Conservation (phyloP, 2,797 vertebrate species). For the Cirrhinus mrigala region DNA sequence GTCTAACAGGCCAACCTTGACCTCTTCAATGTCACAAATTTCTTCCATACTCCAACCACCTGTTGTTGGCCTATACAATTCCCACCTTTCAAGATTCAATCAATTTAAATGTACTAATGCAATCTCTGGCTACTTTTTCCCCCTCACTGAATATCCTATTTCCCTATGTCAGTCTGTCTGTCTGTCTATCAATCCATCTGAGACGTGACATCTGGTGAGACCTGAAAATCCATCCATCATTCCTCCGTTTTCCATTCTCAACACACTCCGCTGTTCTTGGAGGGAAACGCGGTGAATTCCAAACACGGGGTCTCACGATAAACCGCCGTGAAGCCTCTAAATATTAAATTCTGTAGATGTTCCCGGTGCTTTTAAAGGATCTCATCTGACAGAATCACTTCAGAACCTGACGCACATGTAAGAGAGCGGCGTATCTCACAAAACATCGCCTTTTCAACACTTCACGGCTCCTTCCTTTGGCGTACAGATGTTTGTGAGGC, state of each 20-base stretch:
- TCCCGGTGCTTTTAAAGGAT: constrained; percentile 34
- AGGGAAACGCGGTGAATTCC: neutral
- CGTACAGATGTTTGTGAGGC: constrained; percentile 49
- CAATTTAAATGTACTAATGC: neutral
- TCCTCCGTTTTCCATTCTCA: neutral
- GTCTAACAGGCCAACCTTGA: neutral
- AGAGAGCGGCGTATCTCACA: constrained; percentile 7
- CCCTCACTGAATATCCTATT: neutral
- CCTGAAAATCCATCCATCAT: neutral
- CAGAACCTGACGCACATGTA: constrained; percentile 27
- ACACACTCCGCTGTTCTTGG: neutral
- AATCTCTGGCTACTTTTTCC: neutral
- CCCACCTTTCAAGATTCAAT: neutral
- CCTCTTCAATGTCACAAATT: neutral
- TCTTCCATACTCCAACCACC: neutral
- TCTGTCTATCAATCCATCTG: neutral
- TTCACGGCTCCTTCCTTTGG: constrained; percentile 9
- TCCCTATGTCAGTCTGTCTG: neutral
- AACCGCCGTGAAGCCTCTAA: neutral
- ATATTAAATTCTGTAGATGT: constrained; percentile 46
- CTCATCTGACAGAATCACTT: constrained; percentile 32
- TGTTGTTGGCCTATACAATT: neutral
- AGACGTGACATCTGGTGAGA: neutral
- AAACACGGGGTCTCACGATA: neutral
- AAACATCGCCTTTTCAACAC: constrained; percentile 37